Percentiles rank a stretch among this genome's conserved stretches.
Evolutionary conservation across 2,888 invertebrate species (phyloP).

Genomic region (Sarcophaga variegata): DNA sequence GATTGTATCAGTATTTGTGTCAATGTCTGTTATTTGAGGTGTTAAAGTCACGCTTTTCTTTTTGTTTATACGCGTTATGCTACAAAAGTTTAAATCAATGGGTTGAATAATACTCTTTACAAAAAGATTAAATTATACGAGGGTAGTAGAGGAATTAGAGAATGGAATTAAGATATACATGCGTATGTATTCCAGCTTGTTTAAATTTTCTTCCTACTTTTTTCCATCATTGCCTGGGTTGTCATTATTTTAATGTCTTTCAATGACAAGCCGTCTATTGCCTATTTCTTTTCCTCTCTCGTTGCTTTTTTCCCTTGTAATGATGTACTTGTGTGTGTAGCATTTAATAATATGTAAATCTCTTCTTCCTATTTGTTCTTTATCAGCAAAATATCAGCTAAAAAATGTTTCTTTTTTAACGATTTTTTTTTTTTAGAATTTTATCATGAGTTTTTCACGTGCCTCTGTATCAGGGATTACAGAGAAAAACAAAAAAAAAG

Average conservation of each 20-base stretch:
- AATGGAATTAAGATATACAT: too few relatives aligned
- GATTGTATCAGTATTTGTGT: background rate
- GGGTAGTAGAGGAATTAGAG: too few relatives aligned
- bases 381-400: constrained; percentile 41
- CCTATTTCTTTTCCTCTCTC: background rate
- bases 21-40: constrained; percentile 15
- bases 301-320: background rate
- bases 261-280: background rate
- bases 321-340: constrained; percentile 1
- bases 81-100: constrained; percentile 10
- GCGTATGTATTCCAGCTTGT: too few relatives aligned
- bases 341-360: constrained; percentile 57
- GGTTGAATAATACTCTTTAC: too few relatives aligned
- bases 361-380: background rate
- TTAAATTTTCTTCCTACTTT: too few relatives aligned
- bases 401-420: background rate
- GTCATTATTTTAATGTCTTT: too few relatives aligned
- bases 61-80: constrained; percentile 7
- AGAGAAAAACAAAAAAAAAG: background rate
- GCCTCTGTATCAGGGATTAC: background rate
- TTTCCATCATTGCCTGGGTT: too few relatives aligned
- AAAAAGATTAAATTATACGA: too few relatives aligned
- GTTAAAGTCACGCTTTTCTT: constrained; percentile 48
- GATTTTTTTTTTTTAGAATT: background rate
- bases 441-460: background rate